Conservation (phyloP, 2,113 vertebrate species). For the Megaptera novaeangliae region DNA sequence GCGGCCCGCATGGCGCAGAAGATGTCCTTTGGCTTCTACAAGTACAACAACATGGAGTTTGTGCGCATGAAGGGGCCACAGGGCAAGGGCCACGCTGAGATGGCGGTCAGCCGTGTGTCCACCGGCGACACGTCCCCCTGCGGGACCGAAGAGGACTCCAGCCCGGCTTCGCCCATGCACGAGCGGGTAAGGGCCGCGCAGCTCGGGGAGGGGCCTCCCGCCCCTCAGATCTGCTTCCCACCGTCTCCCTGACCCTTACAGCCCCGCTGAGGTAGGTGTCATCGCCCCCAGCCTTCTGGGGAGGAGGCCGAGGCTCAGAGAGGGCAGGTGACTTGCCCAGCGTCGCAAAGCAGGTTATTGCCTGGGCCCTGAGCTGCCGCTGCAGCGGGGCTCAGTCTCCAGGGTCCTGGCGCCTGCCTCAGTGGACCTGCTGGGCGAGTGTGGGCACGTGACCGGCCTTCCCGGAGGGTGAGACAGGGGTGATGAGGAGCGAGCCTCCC, state of each 20-base stretch:
- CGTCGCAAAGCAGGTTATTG: background rate
- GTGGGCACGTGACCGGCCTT: fast-evolving
- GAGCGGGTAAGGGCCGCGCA: constrained; percentile 86
- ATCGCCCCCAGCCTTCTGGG: fast-evolving
- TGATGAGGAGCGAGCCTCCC: fast-evolving
- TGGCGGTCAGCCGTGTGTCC: constrained; percentile 96
- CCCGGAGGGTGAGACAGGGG: fast-evolving
- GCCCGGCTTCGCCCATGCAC: constrained; percentile 90
- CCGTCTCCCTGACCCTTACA: background rate
- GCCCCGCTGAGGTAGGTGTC: background rate
- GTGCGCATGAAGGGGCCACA: constrained; percentile 99
- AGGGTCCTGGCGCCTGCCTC: background rate
- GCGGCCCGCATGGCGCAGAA: constrained; percentile 98
- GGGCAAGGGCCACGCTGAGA: constrained; percentile 97
- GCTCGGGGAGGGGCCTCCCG: background rate
- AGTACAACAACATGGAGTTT: constrained; percentile 99
- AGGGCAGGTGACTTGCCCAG: background rate
- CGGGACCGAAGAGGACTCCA: constrained; percentile 92
- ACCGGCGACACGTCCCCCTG: constrained; percentile 95
- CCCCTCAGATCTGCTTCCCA: background rate
- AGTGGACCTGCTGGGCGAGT: background rate
- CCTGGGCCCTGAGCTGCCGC: background rate
- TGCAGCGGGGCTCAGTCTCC: fast-evolving
- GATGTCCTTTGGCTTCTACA: constrained; percentile 99
- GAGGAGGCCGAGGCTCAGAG: background rate